Evolutionary conservation across 1,140 invertebrate species (phyloP), one percentile per base, ranked within the genome.

Genomic region (Eurosta solidaginis): DNA sequence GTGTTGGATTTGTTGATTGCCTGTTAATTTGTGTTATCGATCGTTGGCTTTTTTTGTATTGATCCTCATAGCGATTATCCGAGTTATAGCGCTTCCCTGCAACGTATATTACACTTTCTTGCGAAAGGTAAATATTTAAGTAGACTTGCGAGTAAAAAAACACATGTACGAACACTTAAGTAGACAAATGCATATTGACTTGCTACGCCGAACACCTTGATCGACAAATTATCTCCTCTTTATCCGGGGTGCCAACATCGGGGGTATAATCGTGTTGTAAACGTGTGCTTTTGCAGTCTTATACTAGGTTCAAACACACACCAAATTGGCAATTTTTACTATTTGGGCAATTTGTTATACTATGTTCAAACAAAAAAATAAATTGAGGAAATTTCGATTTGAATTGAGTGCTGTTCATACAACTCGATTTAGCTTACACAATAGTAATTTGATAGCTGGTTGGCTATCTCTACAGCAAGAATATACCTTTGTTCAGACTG

Each of bases 21-120:
- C 85, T 82, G 82, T 85, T 85, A 85, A 85, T 85, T 85, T 85
- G 82, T 79, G 84, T 85, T 85, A 85, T 86, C 84, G 84, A 85
- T 83, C 84, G 78, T 27, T 77, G 44, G 63, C 20, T 59, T 63
- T 40, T 10, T 49, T 29, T 75, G 6, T 29, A 63, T 76, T 50
- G 42, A 78, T 74, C 77, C 45, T 27, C 74, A 29, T 59, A 45
- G 20, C 50, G 50, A 68, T 77, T 77, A 63, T 44, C 42, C 33
- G 29, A 25, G 33, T 49, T 33, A 45, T 54, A 77, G 45, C 49
- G 20, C n/a, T 54, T 22, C 0, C 75, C 22, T n/a, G 27, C 42
- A 36, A 5, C 49, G 12, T 17, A 54, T 10, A 17, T 14, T 45
- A n/a, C 29, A 1, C 29, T 9, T 10, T 10, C 10, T n/a, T 12